These are phyloP conservation scores for Atethmia centrago DNA, from an alignment of 2,888 invertebrate genomes.

Conservation along the genomic window DNA sequence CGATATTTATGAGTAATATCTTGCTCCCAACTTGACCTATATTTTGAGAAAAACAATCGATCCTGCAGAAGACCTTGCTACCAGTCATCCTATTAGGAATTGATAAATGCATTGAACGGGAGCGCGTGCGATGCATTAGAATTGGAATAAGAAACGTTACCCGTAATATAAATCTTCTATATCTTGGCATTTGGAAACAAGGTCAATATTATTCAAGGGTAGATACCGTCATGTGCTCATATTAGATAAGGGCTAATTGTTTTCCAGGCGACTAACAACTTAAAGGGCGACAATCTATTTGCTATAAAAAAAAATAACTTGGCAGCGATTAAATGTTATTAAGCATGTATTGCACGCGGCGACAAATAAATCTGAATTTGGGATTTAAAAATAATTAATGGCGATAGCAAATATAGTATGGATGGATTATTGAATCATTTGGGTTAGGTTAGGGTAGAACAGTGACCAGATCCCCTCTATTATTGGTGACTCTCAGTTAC, in stretches of 20 bases:
- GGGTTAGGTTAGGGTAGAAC: no score
- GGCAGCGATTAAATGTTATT: no score
- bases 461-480: no score
- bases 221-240: not conserved
- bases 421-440: no score
- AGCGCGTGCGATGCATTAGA: not conserved
- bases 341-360: no score
- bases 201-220: constrained; percentile 2
- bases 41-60: constrained; percentile 21
- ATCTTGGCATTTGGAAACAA: not conserved
- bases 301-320: no score
- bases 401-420: no score
- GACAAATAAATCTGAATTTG: no score
- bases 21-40: constrained; percentile 3
- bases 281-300: no score
- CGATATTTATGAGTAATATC: not conserved
- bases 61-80: not conserved
- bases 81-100: constrained; percentile 5
- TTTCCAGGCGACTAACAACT: no score
- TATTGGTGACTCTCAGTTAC: no score
- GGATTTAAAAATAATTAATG: no score
- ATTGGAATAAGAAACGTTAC: not conserved
- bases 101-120: constrained; percentile 36
- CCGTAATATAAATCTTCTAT: not conserved
- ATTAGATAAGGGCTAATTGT: not conserved